phyloP scores from a whole-genome alignment of 2,797 vertebrate species.

The Neomorphus geoffroyi region DNA sequence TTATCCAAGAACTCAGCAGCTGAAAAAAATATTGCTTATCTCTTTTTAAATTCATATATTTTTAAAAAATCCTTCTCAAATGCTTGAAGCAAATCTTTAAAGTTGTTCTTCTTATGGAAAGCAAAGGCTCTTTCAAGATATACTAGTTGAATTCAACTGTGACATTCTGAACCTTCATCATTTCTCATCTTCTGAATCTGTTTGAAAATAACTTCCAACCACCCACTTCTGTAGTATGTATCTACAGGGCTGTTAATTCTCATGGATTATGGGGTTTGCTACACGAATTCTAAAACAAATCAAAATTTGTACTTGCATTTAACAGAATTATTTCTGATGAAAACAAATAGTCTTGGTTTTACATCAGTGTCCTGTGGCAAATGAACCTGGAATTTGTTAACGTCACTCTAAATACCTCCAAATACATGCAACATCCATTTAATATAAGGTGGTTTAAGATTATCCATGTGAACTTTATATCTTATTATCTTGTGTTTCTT shows the following conservation, averaged over 20 bases:
- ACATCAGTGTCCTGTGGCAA: neutral
- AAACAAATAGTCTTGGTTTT: neutral
- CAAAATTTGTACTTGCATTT: neutral
- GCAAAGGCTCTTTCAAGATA: slow-evolving; percentile 1
- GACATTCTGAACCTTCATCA: neutral
- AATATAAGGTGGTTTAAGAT: neutral
- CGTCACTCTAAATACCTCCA: neutral
- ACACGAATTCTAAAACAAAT: neutral
- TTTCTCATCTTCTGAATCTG: neutral
- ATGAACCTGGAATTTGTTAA: neutral
- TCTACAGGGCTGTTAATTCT: neutral
- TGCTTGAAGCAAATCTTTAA: slow-evolving; percentile 9
- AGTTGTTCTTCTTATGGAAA: neutral
- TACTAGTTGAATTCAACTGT: neutral
- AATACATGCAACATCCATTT: neutral
- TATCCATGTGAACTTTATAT: neutral
- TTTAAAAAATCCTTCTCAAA: neutral
- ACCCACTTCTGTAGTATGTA: neutral
- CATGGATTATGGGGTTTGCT: neutral
- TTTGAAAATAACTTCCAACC: neutral
- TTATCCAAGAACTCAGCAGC: neutral
- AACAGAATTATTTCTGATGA: neutral
- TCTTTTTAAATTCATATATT: neutral
- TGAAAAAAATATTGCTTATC: neutral
- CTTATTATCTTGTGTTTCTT: neutral